These are phyloP conservation scores for Tinea semifulvella DNA, from an alignment of 2,888 invertebrate genomes.

Conservation along the genomic window DNA sequence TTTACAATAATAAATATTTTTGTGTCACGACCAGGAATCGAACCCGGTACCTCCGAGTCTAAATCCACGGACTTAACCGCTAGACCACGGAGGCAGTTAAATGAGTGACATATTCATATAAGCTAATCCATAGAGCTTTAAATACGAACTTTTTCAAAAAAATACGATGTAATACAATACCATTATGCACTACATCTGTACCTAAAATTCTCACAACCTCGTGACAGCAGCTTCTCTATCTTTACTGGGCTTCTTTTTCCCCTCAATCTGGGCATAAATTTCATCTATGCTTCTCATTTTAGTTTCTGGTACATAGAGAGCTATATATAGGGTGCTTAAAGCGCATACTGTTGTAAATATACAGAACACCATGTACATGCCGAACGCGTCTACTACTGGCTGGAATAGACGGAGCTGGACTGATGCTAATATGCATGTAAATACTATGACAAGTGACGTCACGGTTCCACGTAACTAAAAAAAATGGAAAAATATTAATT, in stretches of 20 bases:
- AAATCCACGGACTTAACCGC: no score
- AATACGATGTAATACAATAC: no score
- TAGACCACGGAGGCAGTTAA: no score
- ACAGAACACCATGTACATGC: constrained; percentile 48
- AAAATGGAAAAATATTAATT: not conserved
- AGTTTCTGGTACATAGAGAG: constrained; percentile 45
- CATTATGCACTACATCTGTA: no score
- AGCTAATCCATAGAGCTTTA: no score
- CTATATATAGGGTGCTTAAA: constrained; percentile 47
- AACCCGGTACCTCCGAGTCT: no score
- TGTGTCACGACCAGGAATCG: no score
- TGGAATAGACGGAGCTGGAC: constrained; percentile 51
- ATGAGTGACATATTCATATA: no score
- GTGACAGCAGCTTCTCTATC: constrained; percentile 46
- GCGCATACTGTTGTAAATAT: constrained; percentile 46
- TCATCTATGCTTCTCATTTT: constrained; percentile 45
- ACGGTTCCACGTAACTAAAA: constrained; percentile 54
- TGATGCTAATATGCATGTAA: constrained; percentile 48
- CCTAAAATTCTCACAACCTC: constrained; percentile 35
- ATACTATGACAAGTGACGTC: constrained; percentile 50
- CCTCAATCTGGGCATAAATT: constrained; percentile 47
- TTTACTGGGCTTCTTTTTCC: constrained; percentile 27
- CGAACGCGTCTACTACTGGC: constrained; percentile 36
- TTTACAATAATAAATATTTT: no score
- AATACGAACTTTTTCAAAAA: no score